phyloP scores from a whole-genome alignment of 2,888 invertebrate genomes.

The Agrotis ipsilon region DNA sequence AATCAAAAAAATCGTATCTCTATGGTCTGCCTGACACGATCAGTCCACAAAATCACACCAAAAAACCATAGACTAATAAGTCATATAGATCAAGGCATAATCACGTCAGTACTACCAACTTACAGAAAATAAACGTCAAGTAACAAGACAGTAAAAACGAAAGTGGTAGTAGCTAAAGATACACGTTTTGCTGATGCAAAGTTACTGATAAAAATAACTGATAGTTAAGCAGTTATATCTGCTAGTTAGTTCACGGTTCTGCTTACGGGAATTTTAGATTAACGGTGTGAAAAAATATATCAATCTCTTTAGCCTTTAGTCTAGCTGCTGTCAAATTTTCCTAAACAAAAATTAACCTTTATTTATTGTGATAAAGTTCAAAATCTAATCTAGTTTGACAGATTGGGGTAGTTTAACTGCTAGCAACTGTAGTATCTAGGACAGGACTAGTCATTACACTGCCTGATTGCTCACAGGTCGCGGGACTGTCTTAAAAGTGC shows the following conservation, averaged over 20 bases:
- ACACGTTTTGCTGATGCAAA: constrained; percentile 55
- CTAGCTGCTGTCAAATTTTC: too few relatives aligned
- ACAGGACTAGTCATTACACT: too few relatives aligned
- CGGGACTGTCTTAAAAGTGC: too few relatives aligned
- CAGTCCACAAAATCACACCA: constrained; percentile 11
- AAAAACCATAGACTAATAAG: neutral
- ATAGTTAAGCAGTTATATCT: constrained; percentile 39
- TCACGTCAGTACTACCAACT: constrained; percentile 31
- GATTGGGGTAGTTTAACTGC: too few relatives aligned
- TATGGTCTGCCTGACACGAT: constrained; percentile 1
- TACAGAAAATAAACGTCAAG: constrained; percentile 46
- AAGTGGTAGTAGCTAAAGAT: constrained; percentile 46
- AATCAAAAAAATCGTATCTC: too few relatives aligned
- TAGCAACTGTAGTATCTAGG: too few relatives aligned
- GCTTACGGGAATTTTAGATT: constrained; percentile 17
- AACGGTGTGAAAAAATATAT: neutral
- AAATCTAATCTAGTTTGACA: too few relatives aligned
- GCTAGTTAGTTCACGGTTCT: constrained; percentile 31
- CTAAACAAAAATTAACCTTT: too few relatives aligned
- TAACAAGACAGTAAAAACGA: constrained; percentile 46
- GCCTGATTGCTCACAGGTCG: too few relatives aligned
- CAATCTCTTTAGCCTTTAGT: too few relatives aligned
- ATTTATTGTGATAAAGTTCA: too few relatives aligned
- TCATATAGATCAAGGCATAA: neutral
- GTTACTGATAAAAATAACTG: constrained; percentile 48